Percentiles rank a stretch among this genome's conserved stretches.
Evolutionary conservation across 2,797 vertebrate species (phyloP).

Genomic region (Uromys caudimaculatus): DNA sequence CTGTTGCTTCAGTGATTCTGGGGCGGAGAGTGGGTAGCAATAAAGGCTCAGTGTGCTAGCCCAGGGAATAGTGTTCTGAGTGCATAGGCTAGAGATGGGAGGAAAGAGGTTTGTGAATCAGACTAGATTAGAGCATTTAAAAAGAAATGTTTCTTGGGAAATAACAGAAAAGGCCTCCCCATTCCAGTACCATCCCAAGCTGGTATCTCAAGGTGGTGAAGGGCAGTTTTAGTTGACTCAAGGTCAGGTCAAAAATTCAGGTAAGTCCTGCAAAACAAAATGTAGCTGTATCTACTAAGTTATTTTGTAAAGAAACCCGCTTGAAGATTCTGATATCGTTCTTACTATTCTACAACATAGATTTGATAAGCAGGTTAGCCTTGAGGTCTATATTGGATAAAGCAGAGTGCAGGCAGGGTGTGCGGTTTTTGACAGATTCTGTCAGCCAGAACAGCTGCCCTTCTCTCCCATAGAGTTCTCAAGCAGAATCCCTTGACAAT

Average conservation of each 20-base stretch:
- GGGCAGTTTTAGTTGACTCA: background rate
- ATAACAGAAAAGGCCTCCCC: background rate
- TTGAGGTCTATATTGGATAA: background rate
- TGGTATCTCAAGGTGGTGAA: background rate
- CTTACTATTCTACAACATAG: background rate
- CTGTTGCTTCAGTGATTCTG: background rate
- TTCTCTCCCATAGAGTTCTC: background rate
- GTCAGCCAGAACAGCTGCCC: background rate
- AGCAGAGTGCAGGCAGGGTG: background rate
- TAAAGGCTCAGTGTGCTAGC: background rate
- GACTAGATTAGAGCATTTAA: background rate
- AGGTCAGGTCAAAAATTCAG: background rate
- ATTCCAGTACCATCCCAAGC: background rate
- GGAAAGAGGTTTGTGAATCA: background rate
- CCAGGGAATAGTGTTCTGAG: background rate
- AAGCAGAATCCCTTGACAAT: background rate
- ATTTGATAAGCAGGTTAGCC: background rate
- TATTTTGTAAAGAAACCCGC: background rate
- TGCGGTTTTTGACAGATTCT: background rate
- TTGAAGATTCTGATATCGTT: background rate
- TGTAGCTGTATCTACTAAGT: background rate
- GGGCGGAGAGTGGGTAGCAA: background rate
- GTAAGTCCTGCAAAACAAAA: constrained; percentile 6
- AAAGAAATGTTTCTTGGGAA: background rate
- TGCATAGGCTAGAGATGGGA: background rate